phyloP scores from a whole-genome alignment of 2,888 invertebrate species.

The Thera britannica region DNA sequence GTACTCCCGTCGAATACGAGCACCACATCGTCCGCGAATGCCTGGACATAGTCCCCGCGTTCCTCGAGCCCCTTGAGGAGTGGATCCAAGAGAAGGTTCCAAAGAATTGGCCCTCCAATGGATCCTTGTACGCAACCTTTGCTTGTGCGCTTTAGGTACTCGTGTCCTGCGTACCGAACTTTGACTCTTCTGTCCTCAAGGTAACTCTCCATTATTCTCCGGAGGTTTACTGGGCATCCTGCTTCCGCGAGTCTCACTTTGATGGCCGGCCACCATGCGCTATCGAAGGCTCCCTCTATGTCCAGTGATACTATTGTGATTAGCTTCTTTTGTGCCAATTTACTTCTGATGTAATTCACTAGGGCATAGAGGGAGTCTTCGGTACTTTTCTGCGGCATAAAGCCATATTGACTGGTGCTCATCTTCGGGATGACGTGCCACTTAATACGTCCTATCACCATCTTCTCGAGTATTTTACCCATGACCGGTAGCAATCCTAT shows the following conservation, averaged over 20 bases:
- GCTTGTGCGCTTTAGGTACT: neutral
- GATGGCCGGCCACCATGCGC: neutral
- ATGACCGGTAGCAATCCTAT: neutral
- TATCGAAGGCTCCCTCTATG: no score
- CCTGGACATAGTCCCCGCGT: no score
- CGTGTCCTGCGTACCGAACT: neutral
- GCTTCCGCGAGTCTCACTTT: neutral
- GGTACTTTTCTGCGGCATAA: neutral
- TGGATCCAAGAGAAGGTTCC: neutral
- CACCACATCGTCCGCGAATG: no score
- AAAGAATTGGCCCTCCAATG: neutral
- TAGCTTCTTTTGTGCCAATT: neutral
- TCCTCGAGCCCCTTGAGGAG: no score
- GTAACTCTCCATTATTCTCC: neutral
- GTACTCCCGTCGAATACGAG: no score
- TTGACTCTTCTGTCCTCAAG: neutral
- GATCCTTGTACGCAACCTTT: constrained; percentile 1
- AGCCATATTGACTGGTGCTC: neutral
- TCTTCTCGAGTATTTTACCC: neutral
- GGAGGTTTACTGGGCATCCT: neutral
- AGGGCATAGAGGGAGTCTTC: neutral
- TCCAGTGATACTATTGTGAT: neutral
- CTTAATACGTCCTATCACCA: neutral
- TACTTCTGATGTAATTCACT: no score
- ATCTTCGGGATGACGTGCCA: neutral